phyloP scores from a whole-genome alignment of 2,113 vertebrate species.

The Miniopterus natalensis region DNA sequence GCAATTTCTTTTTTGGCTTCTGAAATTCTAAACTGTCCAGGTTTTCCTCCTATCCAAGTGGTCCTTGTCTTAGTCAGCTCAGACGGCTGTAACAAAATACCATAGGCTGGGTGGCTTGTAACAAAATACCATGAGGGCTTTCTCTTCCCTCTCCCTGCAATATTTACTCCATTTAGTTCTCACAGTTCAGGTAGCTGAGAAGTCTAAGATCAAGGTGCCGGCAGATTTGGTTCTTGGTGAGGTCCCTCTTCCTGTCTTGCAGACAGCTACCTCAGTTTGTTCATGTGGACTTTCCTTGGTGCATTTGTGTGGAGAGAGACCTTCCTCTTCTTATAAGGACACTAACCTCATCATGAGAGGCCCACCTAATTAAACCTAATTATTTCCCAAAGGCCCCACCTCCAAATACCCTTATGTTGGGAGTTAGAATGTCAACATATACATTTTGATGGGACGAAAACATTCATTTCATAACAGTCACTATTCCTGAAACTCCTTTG shows the following conservation, averaged over 20 bases:
- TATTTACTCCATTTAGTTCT: too few relatives aligned
- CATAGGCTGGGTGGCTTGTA: too few relatives aligned
- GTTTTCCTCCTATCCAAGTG: background rate
- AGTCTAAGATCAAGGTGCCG: too few relatives aligned
- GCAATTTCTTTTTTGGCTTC: background rate
- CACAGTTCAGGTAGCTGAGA: too few relatives aligned
- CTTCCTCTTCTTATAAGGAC: background rate
- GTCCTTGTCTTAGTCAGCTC: background rate
- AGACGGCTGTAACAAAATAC: background rate
- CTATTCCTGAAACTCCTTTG: background rate
- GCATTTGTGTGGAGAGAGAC: background rate
- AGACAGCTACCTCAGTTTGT: background rate
- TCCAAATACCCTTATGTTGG: background rate
- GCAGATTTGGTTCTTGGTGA: too few relatives aligned
- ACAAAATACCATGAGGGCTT: too few relatives aligned
- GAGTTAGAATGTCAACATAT: background rate
- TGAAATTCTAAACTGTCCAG: background rate
- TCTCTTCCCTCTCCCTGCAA: too few relatives aligned
- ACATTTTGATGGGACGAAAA: background rate
- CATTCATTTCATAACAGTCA: too few relatives aligned
- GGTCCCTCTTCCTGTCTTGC: too few relatives aligned
- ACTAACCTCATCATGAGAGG: background rate
- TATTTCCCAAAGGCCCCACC: background rate
- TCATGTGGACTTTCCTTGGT: background rate
- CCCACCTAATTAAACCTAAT: background rate